phyloP scores from a whole-genome alignment of 2,888 invertebrate genomes.

The Agrotis exclamationis region DNA sequence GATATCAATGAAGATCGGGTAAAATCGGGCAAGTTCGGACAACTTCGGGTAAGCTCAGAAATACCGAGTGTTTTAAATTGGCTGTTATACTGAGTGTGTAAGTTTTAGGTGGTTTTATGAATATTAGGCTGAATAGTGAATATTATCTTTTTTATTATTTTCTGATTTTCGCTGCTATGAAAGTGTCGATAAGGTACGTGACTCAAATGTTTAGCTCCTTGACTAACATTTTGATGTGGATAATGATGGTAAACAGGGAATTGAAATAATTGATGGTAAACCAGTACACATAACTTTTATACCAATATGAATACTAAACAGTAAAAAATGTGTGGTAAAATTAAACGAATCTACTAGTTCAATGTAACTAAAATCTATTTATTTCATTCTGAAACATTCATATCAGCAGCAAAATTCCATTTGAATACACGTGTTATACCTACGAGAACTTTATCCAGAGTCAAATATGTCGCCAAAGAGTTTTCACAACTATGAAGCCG shows the following conservation, averaged over 20 bases:
- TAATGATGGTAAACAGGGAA: neutral
- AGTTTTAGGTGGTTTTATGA: neutral
- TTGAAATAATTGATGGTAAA: neutral
- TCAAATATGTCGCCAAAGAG: constrained; percentile 49
- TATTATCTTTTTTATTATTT: neutral
- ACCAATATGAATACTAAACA: too few relatives aligned
- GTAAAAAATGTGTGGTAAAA: too few relatives aligned
- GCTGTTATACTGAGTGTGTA: neutral
- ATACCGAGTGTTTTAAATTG: constrained; percentile 31
- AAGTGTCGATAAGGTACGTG: too few relatives aligned
- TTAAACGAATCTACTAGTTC: too few relatives aligned
- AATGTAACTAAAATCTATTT: constrained; percentile 8
- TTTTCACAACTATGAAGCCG: constrained; percentile 36
- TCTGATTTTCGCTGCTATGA: neutral
- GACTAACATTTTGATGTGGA: neutral
- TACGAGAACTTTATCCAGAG: constrained; percentile 52
- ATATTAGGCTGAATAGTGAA: neutral
- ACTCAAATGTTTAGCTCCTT: neutral
- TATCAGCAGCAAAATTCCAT: constrained; percentile 44
- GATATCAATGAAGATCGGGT: constrained; percentile 51
- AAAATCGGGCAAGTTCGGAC: constrained; percentile 19
- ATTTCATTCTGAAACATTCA: constrained; percentile 26
- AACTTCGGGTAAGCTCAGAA: constrained; percentile 23
- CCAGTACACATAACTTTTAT: too few relatives aligned
- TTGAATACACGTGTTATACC: constrained; percentile 26